phyloP scores from a whole-genome alignment of 2,888 invertebrate species.

The Drosophila formosana region DNA sequence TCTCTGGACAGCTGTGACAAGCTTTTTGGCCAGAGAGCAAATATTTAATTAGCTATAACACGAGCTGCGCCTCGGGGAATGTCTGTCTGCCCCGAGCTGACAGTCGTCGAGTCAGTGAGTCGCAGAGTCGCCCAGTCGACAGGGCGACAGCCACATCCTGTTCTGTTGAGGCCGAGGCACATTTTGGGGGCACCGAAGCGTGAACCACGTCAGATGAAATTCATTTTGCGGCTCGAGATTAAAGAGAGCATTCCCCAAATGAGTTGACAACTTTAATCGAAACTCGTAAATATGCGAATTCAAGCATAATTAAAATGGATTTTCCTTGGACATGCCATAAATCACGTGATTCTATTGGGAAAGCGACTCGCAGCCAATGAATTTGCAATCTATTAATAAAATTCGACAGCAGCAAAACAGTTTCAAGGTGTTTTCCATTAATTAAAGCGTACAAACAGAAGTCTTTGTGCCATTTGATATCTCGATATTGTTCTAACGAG shows the following conservation, averaged over 20 bases:
- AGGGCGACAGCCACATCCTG: constrained; percentile 52
- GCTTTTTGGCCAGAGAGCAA: constrained; percentile 59
- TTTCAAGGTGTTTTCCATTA: constrained; percentile 7
- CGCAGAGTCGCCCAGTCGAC: constrained; percentile 11
- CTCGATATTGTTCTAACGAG: neutral
- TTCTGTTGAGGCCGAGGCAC: constrained; percentile 13
- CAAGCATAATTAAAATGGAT: constrained; percentile 67
- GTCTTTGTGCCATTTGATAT: constrained; percentile 3
- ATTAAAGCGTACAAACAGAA: constrained; percentile 1
- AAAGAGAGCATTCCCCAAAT: constrained; percentile 57
- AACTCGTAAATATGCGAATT: constrained; percentile 36
- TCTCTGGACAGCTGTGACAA: constrained; percentile 59
- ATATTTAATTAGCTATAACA: constrained; percentile 76
- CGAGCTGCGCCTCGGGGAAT: constrained; percentile 47
- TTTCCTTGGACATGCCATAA: constrained; percentile 48
- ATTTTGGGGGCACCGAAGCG: constrained; percentile 57
- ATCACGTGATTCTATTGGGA: constrained; percentile 45
- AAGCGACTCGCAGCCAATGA: neutral
- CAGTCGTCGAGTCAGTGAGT: constrained; percentile 18
- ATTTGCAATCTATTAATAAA: constrained; percentile 9
- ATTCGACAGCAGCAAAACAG: neutral
- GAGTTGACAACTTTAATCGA: constrained; percentile 57
- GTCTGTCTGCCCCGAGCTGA: constrained; percentile 17
- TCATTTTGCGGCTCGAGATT: constrained; percentile 61
- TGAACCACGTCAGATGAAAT: constrained; percentile 60